phyloP scores from a whole-genome alignment of 2,888 invertebrate genomes.

The Epistrophe eligans region DNA sequence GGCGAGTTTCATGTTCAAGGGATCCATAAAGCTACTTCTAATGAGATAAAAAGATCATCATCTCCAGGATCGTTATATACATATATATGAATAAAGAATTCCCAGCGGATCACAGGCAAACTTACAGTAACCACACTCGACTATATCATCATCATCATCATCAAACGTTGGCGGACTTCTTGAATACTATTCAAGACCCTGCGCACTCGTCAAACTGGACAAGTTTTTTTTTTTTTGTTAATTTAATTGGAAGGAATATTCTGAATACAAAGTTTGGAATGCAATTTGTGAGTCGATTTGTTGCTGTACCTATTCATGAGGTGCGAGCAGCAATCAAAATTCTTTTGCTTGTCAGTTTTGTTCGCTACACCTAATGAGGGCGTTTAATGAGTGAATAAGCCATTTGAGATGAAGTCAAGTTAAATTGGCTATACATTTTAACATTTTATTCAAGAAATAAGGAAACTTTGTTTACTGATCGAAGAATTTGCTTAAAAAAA shows the following conservation, averaged over 20 bases:
- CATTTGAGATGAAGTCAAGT: neutral
- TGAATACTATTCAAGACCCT: neutral
- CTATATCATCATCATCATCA: neutral
- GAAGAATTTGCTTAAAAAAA: too few species aligned
- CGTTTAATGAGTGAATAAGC: constrained; percentile 10
- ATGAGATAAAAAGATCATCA: constrained; percentile 55
- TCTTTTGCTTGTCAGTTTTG: neutral
- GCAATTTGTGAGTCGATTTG: constrained; percentile 22
- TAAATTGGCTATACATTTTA: neutral
- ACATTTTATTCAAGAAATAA: constrained; percentile 2
- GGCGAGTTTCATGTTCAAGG: constrained; percentile 33
- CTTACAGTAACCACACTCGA: neutral
- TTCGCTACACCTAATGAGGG: constrained; percentile 10
- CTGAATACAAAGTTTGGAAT: constrained; percentile 48
- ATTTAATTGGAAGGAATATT: constrained; percentile 50
- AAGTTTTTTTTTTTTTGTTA: neutral
- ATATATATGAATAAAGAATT: neutral
- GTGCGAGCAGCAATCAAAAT: constrained; percentile 18
- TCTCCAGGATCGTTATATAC: neutral
- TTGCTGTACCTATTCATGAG: constrained; percentile 10
- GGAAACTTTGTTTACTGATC: neutral
- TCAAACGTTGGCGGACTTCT: neutral
- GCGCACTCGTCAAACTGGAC: constrained; percentile 56
- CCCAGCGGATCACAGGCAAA: neutral
- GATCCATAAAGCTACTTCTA: constrained; percentile 55